Evolutionary conservation across 1,140 invertebrate genomes (phyloP), one percentile per base, ranked within the genome.

Genomic region (Asobara japonica): DNA sequence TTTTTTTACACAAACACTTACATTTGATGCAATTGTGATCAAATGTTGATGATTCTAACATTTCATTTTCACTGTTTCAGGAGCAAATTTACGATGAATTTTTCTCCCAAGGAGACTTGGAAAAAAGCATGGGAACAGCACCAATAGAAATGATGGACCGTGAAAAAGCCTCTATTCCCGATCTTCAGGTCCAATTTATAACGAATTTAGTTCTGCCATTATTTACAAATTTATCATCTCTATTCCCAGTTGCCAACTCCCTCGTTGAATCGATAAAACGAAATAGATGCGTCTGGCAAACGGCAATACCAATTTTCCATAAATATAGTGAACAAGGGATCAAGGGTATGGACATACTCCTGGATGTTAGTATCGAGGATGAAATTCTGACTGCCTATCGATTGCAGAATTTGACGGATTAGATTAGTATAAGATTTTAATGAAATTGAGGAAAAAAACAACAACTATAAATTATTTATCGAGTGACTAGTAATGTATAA

Each of bases 41-140:
- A 27, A 2, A 25, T 8, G 51, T 45, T 1, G 10, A 75, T 30
- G 51, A 6, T 48, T 69, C 20, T 20, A 3, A 29, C 38, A 13
- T 33, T 71, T 72, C 75, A 20, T 45, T 71, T 18, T 70, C 71
- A 69, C 67, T 73, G 65, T 81, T 78, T 76, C 79, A 94, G 92
- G 90, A 93, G 68, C 85, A 93, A 74, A 91, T 96, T 30, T 94
- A 96, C 79, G 91, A 92, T 65, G 95, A 97, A 86, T 97, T 96
- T 85, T 97, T 97, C 86, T 91, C 91, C 16, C 94, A 96, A 90
- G 95, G 95, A 6, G 95, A 97, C 80, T 81, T 95, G 74, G 95
- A 96, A 86, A 96, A 95, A 84, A 91, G 91, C 31, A 92, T 94
- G 88, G 95, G 95, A 0, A 90, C 90, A 30, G 86, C 90, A 22